Base-by-base conservation (phyloP, 1,140 invertebrate genomes). In the Cheumatopsyche charites region DNA sequence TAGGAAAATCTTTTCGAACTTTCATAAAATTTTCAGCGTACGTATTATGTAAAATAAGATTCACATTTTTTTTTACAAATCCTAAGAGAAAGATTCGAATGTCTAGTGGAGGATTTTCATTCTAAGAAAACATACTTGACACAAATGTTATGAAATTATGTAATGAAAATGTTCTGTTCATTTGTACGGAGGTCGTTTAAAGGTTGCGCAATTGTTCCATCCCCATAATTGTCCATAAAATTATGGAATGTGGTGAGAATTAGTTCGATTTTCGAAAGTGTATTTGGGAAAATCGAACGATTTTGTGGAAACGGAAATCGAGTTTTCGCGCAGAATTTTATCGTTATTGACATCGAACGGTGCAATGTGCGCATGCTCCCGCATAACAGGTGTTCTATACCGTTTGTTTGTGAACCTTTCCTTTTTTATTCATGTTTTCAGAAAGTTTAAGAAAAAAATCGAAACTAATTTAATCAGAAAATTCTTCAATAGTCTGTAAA, bases 301-400 rank as follows among this genome's bases (percentile, higher is more conserved):
- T n/a, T n/a, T n/a, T n/a, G 12, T 9, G 62, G 29, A 42, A 63
- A 63, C 63, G 63, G 41, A 66, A 66, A 47, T 43, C 23, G 63
- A 47, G 47, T 66, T 66, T 66, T 66, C 55, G 11, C 41, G 21
- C 42, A 47, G 19, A 66, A 66, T 45, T 66, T 66, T 66, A 66
- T 47, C 41, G 63, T 66, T 66, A 66, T 66, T 66, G 63, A 66
- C 63, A 66, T 66, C 43, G 29, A 21, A 21, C 41, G 41, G 5
- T 47, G 2, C 7, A 6, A 1, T 12, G 43, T 66, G 21, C 63
- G 63, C 63, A 66, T 47, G 63, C 43, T 36, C 21, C 11, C 9
- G 7, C 1, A 25, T 3, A 25, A 11, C 55, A 58, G 55, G 9
- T 5, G 23, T 25, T 0, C 0, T 12, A 2, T 25, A 58, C 47